Conservation (phyloP, 2,797 vertebrate genomes). For the Gymnothorax reevesii region DNA sequence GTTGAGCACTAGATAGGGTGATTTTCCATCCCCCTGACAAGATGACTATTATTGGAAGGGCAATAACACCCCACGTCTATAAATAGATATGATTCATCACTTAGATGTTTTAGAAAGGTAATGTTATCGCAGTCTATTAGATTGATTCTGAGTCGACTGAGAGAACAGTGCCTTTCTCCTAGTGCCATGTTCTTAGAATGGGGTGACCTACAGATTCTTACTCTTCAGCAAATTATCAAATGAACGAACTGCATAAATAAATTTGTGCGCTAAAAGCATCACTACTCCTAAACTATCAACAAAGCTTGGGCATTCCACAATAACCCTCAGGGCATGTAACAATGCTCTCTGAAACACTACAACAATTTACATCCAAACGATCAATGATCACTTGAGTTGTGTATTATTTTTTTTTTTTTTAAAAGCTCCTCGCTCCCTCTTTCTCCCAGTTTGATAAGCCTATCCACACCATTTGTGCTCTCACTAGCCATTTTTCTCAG, state of each 20-base stretch:
- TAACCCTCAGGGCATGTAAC: neutral
- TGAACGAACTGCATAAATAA: neutral
- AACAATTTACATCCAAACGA: neutral
- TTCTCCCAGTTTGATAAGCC: too few species aligned
- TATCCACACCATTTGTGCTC: too few species aligned
- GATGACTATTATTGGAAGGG: slow-evolving; percentile 70
- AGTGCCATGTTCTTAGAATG: neutral
- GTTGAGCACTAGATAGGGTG: slow-evolving; percentile 55
- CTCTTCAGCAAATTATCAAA: slow-evolving; percentile 25
- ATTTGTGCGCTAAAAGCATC: neutral
- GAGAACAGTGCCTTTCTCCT: neutral
- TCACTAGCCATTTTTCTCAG: too few species aligned
- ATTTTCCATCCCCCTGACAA: slow-evolving; percentile 68
- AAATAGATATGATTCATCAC: slow-evolving; percentile 75
- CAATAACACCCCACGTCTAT: slow-evolving; percentile 68
- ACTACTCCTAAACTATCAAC: neutral
- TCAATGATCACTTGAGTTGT: too few species aligned
- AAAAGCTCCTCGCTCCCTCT: too few species aligned
- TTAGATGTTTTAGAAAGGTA: slow-evolving; percentile 65
- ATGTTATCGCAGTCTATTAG: slow-evolving; percentile 59
- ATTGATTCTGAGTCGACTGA: slow-evolving; percentile 34
- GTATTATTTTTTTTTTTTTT: too few species aligned
- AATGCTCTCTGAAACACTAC: neutral
- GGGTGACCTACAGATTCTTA: slow-evolving; percentile 11
- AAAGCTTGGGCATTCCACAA: neutral